Evolutionary conservation across 1,140 invertebrate species (phyloP), one percentile per base, ranked within the genome.

Genomic region (Brachionus angularis): DNA sequence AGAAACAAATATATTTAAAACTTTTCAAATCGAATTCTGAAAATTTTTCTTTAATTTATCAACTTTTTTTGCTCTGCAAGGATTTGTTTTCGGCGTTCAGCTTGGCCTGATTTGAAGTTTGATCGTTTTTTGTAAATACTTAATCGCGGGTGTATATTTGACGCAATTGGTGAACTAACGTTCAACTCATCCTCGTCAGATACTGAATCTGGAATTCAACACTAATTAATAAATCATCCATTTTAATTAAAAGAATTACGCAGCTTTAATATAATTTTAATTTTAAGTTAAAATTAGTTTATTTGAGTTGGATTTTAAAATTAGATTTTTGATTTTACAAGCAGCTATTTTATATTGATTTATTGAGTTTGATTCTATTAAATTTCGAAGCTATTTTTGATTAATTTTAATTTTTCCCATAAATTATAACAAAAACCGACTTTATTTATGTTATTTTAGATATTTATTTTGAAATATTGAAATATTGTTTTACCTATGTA

Each of bases 141-240:
- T 10, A 58, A 34, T 12, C 53, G 18, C 1, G 53, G 10, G 14
- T 58, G 53, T 3, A 42, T 2, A 42, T 2, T 7, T 3, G 39
- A 42, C 16, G 8, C 39, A 42, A 5, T 39, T 27, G 39, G 18
- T 29, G 27, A 3, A 33, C 25, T 27, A 58, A n/a, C n/a, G n/a
- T n/a, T n/a, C n/a, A n/a, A n/a, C n/a, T 42, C 39, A 14, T 58
- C 53, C 36, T 58, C 53, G 36, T 58, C 53, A 36, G 33, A 39
- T 14, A 58, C 53, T 12, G 39, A 7, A 23, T 39, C 39, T 36
- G 53, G 39, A 4, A n/a, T n/a, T 58, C 39, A 23, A 58, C 53
- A 42, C 53, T 39, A 58, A 5, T 39, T 23, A 34, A 39, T 58
- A 58, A 58, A 58, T 58, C 53, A 58, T 58, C 53, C 53, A 58